Base-by-base conservation (phyloP, 2,113 vertebrate species). In the Pantherophis guttatus region DNA sequence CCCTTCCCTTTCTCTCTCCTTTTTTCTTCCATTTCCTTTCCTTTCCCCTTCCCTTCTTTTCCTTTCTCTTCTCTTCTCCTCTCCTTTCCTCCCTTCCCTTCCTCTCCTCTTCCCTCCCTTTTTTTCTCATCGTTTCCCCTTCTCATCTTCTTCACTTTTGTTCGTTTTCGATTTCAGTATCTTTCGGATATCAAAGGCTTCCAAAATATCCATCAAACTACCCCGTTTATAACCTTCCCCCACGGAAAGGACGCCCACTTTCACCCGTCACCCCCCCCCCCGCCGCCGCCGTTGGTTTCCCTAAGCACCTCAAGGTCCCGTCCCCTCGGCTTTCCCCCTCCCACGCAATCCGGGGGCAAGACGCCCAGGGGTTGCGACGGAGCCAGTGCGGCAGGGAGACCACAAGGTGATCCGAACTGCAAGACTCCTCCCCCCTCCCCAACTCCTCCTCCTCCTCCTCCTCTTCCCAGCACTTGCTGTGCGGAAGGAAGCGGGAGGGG, bases 71-170 rank as follows among this genome's bases (percentile, higher is more conserved):
- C 1, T 57, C 21, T 7, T 23, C 5, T 17, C 10, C 4, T 0
- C 5, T 8, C 55, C 0, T 57, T 0, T 15, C 15, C 23, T 2
- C 21, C 21, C 57, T 62, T 26, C 57, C 15, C 15, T 58, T 8
- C 21, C 7, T 8, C 21, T 59, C 8, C 10, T 8, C 52, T 53
- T 12, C 11, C 52, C 1, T 53, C 10, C 6, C n/a, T 4, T 7
- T 81, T 8, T 17, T 8, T 17, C 65, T 15, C 2, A 10, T 10
- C 5, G 0, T 19, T 21, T 21, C 7, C 2, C 8, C 17, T 21
- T 21, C 17, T 21, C 2, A 0, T 3, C 2, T 0, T 21, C 33
- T 81, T 39, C 15, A 3, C 33, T 15, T 1, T 4, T 0, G 1
- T 21, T 39, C 1, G 2, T 0, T 44, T 85, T 3, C 3, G 39